phyloP scores from a whole-genome alignment of 2,113 vertebrate species.

The Hippocampus abdominalis region DNA sequence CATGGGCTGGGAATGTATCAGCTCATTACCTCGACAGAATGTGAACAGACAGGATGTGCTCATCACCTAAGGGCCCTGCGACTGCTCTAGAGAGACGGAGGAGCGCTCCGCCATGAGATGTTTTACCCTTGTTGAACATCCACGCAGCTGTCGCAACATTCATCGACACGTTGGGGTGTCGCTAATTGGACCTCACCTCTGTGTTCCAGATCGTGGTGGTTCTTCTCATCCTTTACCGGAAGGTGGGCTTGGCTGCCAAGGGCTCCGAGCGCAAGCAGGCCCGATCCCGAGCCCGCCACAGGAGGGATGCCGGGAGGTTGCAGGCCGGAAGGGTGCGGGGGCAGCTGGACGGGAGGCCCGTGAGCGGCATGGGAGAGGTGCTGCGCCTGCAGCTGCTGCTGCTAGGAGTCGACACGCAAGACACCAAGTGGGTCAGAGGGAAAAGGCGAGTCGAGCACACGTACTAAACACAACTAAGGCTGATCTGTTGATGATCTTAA shows the following conservation, averaged over 20 bases:
- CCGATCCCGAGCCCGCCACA: slow-evolving; percentile 81
- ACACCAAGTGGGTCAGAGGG: slow-evolving; percentile 64
- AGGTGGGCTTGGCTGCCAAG: slow-evolving; percentile 92
- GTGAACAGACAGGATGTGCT: slow-evolving; percentile 63
- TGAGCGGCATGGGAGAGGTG: slow-evolving; percentile 94
- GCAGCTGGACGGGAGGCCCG: slow-evolving; percentile 87
- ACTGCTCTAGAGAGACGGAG: slow-evolving; percentile 35
- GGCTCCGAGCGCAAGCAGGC: slow-evolving; percentile 86
- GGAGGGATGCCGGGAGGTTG: slow-evolving; percentile 89
- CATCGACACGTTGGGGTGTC: neutral
- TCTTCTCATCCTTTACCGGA: slow-evolving; percentile 94
- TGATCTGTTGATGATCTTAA: slow-evolving; percentile 51
- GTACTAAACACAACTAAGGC: slow-evolving; percentile 28
- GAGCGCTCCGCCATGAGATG: slow-evolving; percentile 18
- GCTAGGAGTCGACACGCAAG: slow-evolving; percentile 76
- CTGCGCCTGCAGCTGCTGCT: slow-evolving; percentile 96
- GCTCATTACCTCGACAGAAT: slow-evolving; percentile 69
- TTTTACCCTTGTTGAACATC: slow-evolving; percentile 32
- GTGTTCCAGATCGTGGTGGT: slow-evolving; percentile 92
- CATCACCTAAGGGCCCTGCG: slow-evolving; percentile 43
- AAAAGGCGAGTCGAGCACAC: slow-evolving; percentile 36
- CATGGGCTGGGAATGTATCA: slow-evolving; percentile 64
- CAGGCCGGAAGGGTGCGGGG: slow-evolving; percentile 88
- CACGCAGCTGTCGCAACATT: slow-evolving; percentile 13
- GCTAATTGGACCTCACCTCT: slow-evolving; percentile 75